Conservation (phyloP, 2,113 vertebrate genomes). For the Athene noctua region DNA sequence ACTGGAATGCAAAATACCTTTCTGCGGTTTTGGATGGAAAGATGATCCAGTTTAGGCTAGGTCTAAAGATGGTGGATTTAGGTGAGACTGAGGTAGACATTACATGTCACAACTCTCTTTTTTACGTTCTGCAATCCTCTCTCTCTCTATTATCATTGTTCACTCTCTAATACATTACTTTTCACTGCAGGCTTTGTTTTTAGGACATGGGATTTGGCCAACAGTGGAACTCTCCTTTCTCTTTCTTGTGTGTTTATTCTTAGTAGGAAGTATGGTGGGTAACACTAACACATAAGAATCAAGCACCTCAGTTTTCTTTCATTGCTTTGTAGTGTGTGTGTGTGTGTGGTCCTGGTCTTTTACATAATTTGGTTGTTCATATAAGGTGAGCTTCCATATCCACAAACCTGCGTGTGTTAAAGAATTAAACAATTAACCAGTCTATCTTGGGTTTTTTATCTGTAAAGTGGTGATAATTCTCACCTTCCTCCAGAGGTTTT, state of each 20-base stretch:
- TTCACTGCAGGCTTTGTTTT: neutral
- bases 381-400: neutral
- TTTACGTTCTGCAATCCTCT: neutral
- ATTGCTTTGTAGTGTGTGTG: neutral
- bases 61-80: conserved; percentile 69
- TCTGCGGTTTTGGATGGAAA: conserved; percentile 74
- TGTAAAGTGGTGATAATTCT: neutral
- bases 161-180: neutral
- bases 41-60: conserved; percentile 84
- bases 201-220: neutral
- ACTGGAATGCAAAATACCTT: conserved; percentile 83
- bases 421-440: neutral
- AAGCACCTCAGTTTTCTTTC: neutral
- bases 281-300: neutral
- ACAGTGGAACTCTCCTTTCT: neutral
- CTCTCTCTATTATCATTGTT: neutral
- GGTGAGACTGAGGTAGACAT: conserved; percentile 68
- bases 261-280: neutral
- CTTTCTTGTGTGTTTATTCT: neutral
- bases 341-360: neutral
- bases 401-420: neutral
- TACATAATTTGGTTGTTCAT: neutral
- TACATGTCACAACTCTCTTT: neutral
- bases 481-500: neutral
- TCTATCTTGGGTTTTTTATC: neutral